Base-by-base conservation (phyloP, 2,797 vertebrate genomes). In the Lagorchestes hirsutus region DNA sequence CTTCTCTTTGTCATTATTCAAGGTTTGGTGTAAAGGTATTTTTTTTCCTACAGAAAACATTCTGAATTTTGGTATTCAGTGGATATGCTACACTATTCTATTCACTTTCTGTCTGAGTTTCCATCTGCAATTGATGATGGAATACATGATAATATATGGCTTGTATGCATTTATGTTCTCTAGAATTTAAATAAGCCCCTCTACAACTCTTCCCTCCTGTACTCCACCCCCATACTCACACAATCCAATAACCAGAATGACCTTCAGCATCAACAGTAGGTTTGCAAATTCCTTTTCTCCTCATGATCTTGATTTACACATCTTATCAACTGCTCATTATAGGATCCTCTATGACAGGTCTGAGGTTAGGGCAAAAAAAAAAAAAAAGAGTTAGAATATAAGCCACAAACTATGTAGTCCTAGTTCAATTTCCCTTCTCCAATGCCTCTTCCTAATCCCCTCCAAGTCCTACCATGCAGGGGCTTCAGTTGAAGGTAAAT, bases 1-100 rank as follows among this genome's bases (percentile, higher is more conserved):
- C 55, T 93, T 34, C 46, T 54, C 29, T 52, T 96, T 92, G 59
- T 93, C 58, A 56, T 46, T 54, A 5, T 90, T 94, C 50, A 95
- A 92, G 54, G 50, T 93, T 90, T 93, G 31, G 13, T 93, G 91
- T 67, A 96, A 93, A 59, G 92, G 74, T 31, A 91, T 55, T 62
- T 0, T 16, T 56, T 94, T 40, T 5, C 94, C 6, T 8, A 29
- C 9, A 95, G 40, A 54, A 92, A 94, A 93, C 34, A 58, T 82
- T 40, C 94, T 92, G 52, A 94, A 90, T 95, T 96, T 12, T 91
- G 92, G 90, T 62, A 94, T 22, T 93, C 14, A 93, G 95, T 93
- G 92, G n/a, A 13, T 52, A 93, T 52, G 54, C 93, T 54, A 90
- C 31, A 31, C 54, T 91, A 74, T 91, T 93, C 93, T 94, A 92